Evolutionary conservation across 1,140 invertebrate species (phyloP), one percentile per base, ranked within the genome.

Genomic region (Drosophila tristis): DNA sequence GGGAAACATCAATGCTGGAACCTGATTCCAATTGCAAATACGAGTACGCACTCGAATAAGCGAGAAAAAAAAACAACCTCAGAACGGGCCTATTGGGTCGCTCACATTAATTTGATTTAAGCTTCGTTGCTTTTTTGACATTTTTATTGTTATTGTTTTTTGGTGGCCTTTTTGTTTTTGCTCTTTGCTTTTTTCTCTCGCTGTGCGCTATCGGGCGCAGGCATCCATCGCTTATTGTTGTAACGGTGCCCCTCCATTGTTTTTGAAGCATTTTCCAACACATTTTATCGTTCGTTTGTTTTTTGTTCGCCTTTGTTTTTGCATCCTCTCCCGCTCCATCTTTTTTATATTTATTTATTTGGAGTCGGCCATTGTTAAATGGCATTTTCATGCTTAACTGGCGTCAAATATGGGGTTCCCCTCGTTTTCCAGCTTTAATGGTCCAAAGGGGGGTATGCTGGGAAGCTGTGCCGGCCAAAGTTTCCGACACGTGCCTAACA

Each of bases 331-430:
- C 43, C 42, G 39, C 44, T 49, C 58, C 53, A 64, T 45, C 48
- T 65, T 87, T 72, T 45, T 72, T 78, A 39, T 13, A 13, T 80
- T 89, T 75, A 87, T 89, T 89, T 87, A 89, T 87, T 79, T 79
- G 71, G 25, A 47, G 29, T 59, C 65, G 53, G 70, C 74, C 78
- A 76, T 81, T 82, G 84, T 89, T 87, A 87, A 87, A 87, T 89
- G 84, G 78, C 84, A 87, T 82, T 87, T 87, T 87, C 82, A 87
- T 87, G 82, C 82, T 86, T 67, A 86, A 86, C 84, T 87, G 82
- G 84, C 78, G 82, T 87, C 82, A 87, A 89, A 87, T 86, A 87
- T 86, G 82, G 78, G 67, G 74, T 50, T 70, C 45, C 66, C 66
- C 48, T 25, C 31, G 42, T 2, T 13, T 13, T 4, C 4, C 35